Percentiles rank a stretch among this genome's conserved stretches.
These are phyloP conservation scores for Lasiurus borealis DNA, from an alignment of 2,113 vertebrate genomes.

Conservation along the genomic window DNA sequence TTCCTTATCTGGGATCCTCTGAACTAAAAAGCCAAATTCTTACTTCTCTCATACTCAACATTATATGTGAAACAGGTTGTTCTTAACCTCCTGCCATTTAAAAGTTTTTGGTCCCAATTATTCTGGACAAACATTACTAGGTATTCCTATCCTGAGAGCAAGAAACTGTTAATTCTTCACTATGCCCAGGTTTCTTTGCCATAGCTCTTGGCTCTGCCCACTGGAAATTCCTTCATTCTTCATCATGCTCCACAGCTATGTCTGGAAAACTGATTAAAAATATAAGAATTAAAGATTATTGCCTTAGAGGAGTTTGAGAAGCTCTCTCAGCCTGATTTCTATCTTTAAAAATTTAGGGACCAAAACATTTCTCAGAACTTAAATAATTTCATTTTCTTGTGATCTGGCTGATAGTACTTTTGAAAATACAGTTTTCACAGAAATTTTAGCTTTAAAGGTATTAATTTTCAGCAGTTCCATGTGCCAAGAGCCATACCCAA, in stretches of 20 bases:
- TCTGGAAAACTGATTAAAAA: not conserved
- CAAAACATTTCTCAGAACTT: not conserved
- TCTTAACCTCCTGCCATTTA: not conserved
- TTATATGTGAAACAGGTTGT: not conserved
- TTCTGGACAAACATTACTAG: not conserved
- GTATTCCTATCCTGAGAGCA: not conserved
- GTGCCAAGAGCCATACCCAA: not conserved
- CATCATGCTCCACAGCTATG: not conserved
- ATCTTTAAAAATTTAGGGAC: not conserved
- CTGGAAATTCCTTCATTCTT: not conserved
- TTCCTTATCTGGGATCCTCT: not conserved
- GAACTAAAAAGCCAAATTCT: not conserved
- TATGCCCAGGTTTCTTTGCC: not conserved
- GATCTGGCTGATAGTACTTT: not conserved
- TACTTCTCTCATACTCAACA: not conserved
- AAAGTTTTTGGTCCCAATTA: not conserved
- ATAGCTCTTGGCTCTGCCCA: not conserved
- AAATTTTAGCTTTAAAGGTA: not conserved
- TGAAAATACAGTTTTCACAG: not conserved
- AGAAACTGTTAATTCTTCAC: not conserved
- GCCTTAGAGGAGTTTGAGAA: not conserved
- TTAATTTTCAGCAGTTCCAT: conserved; percentile 5
- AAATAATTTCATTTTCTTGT: not conserved
- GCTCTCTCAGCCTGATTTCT: not conserved
- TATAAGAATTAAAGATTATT: not conserved